Percentiles rank a stretch among this genome's conserved stretches.
These are phyloP conservation scores for Myxocyprinus asiaticus DNA, from an alignment of 2,113 vertebrate genomes.

Conservation along the genomic window DNA sequence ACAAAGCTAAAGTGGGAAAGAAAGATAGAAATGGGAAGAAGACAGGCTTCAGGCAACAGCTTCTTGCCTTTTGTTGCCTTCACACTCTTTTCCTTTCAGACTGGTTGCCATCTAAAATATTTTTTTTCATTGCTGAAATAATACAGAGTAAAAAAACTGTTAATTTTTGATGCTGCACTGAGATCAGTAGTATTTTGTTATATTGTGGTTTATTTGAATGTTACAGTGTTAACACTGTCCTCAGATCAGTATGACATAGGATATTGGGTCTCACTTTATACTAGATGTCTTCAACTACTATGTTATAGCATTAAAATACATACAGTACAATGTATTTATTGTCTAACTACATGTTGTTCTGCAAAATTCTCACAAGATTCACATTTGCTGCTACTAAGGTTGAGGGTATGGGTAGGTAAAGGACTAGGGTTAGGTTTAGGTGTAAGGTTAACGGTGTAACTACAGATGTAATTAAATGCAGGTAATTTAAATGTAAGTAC, in stretches of 20 bases:
- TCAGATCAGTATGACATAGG: neutral
- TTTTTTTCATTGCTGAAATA: constrained; percentile 15
- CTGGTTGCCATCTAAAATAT: neutral
- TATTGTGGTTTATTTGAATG: neutral
- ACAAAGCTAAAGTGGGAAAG: constrained; percentile 19
- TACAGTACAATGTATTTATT: too few relatives aligned
- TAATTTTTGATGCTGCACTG: neutral
- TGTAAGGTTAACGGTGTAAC: too few relatives aligned
- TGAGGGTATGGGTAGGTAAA: too few relatives aligned
- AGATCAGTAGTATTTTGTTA: neutral
- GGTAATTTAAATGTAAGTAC: too few relatives aligned
- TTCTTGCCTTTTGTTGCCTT: constrained; percentile 32
- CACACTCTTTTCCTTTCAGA: constrained; percentile 18
- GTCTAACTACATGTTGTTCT: too few relatives aligned
- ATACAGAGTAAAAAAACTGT: neutral
- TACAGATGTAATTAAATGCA: too few relatives aligned
- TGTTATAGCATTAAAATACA: too few relatives aligned
- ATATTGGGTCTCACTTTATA: neutral
- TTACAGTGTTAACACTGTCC: neutral
- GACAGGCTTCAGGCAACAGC: constrained; percentile 34
- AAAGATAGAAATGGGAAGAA: constrained; percentile 1
- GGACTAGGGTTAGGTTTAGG: too few relatives aligned
- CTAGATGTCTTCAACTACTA: too few relatives aligned
- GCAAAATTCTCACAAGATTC: too few relatives aligned
- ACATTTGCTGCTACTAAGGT: too few relatives aligned